Percentiles rank a stretch among this genome's conserved stretches.
These are phyloP conservation scores for Herpailurus yagouaroundi DNA, from an alignment of 2,113 vertebrate genomes.

Conservation along the genomic window DNA sequence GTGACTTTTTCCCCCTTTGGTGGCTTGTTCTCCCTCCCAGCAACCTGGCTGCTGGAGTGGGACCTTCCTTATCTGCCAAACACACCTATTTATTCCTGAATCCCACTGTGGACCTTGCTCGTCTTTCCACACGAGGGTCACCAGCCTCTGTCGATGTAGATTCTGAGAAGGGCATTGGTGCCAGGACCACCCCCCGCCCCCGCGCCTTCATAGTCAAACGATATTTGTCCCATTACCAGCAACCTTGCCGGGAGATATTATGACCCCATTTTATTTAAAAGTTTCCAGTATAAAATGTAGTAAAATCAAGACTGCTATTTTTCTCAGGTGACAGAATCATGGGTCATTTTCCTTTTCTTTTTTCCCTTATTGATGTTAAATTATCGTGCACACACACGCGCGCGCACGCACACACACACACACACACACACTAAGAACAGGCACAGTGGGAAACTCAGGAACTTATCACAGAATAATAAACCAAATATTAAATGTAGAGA, in stretches of 20 bases:
- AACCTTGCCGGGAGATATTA: not conserved
- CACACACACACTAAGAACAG: not conserved
- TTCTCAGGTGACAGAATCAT: not conserved
- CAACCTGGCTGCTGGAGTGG: not conserved
- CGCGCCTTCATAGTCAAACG: not conserved
- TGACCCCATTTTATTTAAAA: not conserved
- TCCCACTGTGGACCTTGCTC: not conserved
- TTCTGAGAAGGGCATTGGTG: not conserved
- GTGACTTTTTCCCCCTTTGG: not conserved
- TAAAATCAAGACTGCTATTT: constrained; percentile 21
- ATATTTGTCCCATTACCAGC: not conserved
- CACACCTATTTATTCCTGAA: not conserved
- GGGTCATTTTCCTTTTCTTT: not conserved
- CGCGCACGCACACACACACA: too few species aligned
- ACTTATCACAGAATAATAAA: not conserved
- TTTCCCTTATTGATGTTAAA: not conserved
- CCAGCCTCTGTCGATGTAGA: rapidly evolving
- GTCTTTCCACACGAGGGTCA: not conserved
- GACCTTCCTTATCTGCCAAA: not conserved
- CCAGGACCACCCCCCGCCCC: not conserved
- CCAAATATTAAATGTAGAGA: not conserved
- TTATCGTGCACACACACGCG: not conserved
- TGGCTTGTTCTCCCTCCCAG: not conserved
- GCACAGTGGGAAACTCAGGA: not conserved
- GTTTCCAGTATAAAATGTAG: not conserved